Conservation (phyloP, 2,888 invertebrate species). For the Lithophane socia region DNA sequence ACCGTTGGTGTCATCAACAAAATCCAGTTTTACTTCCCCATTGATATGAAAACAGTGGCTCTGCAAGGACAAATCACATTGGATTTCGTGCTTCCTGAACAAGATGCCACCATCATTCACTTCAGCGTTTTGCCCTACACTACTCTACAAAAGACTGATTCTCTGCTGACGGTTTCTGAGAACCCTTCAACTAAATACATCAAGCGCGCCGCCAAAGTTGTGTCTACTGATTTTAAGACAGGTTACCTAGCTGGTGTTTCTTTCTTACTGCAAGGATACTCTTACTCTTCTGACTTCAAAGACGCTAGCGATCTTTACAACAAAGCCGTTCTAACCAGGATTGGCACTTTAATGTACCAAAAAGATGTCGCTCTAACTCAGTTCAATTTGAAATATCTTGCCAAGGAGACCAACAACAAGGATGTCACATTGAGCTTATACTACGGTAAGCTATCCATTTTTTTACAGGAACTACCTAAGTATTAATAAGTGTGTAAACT, state of each 20-base stretch:
- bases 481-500: too few relatives aligned
- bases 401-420: conserved; percentile 83
- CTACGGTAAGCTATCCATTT: conserved; percentile 75
- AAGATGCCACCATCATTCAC: conserved; percentile 89
- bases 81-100: conserved; percentile 85
- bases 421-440: conserved; percentile 80
- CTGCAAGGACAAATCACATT: conserved; percentile 83
- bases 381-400: conserved; percentile 86
- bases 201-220: conserved; percentile 74
- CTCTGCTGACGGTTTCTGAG: conserved; percentile 86
- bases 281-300: conserved; percentile 86
- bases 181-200: conserved; percentile 85
- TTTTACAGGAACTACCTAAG: not conserved
- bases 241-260: conserved; percentile 88
- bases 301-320: conserved; percentile 76
- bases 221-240: conserved; percentile 76
- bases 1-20: conserved; percentile 92
- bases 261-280: conserved; percentile 88
- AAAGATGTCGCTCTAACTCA: conserved; percentile 87
- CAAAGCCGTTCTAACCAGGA: conserved; percentile 65
- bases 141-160: conserved; percentile 88
- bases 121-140: conserved; percentile 92
- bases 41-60: conserved; percentile 85
- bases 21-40: conserved; percentile 90
- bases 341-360: conserved; percentile 74